phyloP scores from a whole-genome alignment of 1,140 invertebrate genomes.

The Papilio machaon region DNA sequence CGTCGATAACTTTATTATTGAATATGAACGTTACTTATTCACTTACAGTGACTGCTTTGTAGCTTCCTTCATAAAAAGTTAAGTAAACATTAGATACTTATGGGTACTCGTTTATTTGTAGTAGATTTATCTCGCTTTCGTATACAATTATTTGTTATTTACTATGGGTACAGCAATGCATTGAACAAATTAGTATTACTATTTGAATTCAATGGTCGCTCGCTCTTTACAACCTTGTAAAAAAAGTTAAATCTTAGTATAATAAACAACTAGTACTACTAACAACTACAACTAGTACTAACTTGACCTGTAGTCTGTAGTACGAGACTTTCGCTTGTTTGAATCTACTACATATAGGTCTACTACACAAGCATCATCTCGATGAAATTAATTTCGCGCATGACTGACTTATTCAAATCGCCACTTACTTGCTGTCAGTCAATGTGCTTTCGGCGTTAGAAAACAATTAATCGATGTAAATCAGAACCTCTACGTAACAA shows the following conservation, averaged over 20 bases:
- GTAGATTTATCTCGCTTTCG: not conserved
- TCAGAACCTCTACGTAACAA: not conserved
- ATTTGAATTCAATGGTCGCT: no score
- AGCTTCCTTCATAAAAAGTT: not conserved
- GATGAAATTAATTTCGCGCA: constrained; percentile 5
- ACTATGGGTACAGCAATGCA: no score
- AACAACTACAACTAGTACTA: no score
- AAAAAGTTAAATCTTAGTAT: no score
- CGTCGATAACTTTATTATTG: constrained; percentile 10
- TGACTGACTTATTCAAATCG: constrained; percentile 18
- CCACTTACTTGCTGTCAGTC: constrained; percentile 8
- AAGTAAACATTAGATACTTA: not conserved
- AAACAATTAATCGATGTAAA: constrained; percentile 22
- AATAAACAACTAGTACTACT: no score
- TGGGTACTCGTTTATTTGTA: not conserved
- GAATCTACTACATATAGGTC: not conserved
- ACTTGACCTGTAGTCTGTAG: not conserved
- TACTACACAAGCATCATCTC: not conserved
- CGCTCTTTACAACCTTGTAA: no score
- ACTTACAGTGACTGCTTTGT: not conserved
- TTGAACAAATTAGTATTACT: no score
- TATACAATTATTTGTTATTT: no score
- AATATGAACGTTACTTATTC: constrained; percentile 2
- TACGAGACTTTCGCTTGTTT: not conserved
- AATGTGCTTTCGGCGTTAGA: not conserved